Conservation (phyloP, 2,113 vertebrate species). For the Thalassoma bifasciatum region DNA sequence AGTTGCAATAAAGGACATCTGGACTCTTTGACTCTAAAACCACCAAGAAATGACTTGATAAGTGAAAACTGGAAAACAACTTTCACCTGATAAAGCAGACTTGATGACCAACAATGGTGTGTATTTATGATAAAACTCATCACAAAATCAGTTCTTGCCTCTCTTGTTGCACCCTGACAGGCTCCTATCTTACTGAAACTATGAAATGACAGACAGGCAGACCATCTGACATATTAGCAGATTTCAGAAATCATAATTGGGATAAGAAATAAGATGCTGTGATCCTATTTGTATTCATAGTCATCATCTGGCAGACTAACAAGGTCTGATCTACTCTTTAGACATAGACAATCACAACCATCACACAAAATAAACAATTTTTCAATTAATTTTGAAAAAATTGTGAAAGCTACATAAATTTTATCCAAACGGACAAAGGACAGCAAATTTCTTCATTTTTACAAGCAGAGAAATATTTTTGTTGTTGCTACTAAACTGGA, state of each 20-base stretch:
- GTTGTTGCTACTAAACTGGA: neutral
- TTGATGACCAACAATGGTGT: constrained; percentile 14
- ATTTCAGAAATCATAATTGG: constrained; percentile 44
- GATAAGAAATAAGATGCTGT: constrained; percentile 28
- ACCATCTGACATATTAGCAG: constrained; percentile 11
- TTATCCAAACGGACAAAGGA: neutral
- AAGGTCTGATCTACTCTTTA: constrained; percentile 12
- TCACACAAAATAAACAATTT: constrained; percentile 24
- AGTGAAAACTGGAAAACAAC: neutral
- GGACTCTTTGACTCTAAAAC: neutral
- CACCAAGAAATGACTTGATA: neutral
- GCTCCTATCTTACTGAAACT: constrained; percentile 21
- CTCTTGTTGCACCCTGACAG: constrained; percentile 14
- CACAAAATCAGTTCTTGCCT: constrained; percentile 1
- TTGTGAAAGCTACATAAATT: constrained; percentile 9
- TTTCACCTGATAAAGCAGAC: neutral
- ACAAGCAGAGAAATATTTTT: constrained; percentile 9
- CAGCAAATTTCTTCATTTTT: neutral
- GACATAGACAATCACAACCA: constrained; percentile 1
- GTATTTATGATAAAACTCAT: constrained; percentile 12
- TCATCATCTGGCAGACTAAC: constrained; percentile 46
- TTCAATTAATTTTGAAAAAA: neutral
- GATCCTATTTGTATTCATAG: constrained; percentile 5
- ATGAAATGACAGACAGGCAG: constrained; percentile 10
- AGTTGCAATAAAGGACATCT: neutral